These are phyloP conservation scores for Fabriciana adippe DNA, from an alignment of 2,888 invertebrate genomes.

Conservation along the genomic window DNA sequence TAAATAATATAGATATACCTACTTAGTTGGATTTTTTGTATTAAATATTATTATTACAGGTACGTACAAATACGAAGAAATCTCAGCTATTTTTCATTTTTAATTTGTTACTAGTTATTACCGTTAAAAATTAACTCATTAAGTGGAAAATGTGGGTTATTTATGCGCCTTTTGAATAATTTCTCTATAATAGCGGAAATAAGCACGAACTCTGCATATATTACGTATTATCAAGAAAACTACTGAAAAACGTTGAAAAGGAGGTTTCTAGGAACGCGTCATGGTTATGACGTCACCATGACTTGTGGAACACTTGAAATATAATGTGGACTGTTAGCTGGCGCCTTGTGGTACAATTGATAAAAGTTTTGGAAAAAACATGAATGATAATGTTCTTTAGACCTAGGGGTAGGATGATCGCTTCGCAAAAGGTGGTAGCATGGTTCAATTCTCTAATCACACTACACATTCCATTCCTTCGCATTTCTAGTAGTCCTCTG, in stretches of 20 bases:
- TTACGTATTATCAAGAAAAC: slow-evolving; percentile 20
- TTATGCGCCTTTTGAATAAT: slow-evolving; percentile 9
- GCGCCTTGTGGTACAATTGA: slow-evolving; percentile 13
- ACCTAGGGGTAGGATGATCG: not conserved
- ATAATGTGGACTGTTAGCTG: slow-evolving; percentile 28
- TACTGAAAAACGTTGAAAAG: slow-evolving; percentile 24
- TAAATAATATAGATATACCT: no score
- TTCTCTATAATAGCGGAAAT: slow-evolving; percentile 29
- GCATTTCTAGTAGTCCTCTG: no score
- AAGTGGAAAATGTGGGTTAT: not conserved
- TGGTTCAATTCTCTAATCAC: not conserved
- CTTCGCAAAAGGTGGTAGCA: not conserved
- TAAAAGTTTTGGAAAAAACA: not conserved
- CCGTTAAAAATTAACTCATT: slow-evolving; percentile 6
- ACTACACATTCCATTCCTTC: no score
- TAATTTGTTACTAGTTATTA: not conserved
- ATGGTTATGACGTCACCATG: slow-evolving; percentile 35
- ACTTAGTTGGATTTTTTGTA: not conserved
- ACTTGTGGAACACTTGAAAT: slow-evolving; percentile 27
- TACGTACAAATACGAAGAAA: not conserved
- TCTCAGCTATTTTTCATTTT: not conserved
- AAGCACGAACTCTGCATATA: slow-evolving; percentile 18
- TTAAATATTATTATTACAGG: no score
- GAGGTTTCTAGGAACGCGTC: slow-evolving; percentile 30
- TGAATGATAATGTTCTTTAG: not conserved